Base-by-base conservation (phyloP, 2,113 vertebrate species). In the Colius striatus region DNA sequence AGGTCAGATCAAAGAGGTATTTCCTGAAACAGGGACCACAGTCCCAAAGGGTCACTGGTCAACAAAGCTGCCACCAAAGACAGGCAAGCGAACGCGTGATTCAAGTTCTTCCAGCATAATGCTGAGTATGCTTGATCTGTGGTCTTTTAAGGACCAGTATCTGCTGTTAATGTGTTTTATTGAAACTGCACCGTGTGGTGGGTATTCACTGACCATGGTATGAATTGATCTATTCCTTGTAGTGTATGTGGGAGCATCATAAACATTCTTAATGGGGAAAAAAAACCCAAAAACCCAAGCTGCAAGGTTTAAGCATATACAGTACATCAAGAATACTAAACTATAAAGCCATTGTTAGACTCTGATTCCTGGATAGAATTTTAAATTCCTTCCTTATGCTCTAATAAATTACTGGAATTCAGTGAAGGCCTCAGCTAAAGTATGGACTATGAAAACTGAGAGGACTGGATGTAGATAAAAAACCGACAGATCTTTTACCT, bases 21-120 rank as follows among this genome's bases (percentile, higher is more conserved):
- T 61, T 90, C 63, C 87, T 77, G 55, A 90, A 86, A 92, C 29
- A 60, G 22, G 25, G 36, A 92, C 77, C 19, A 62, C 54, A 94
- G 50, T 66, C 66, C 68, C 41, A 63, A 91, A 87, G 58, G 62
- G 81, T 87, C 80, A 84, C 47, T 74, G 68, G 60, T 53, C 73
- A 89, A 90, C 79, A 84, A 86, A 84, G 30, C 38, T 75, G 54
- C 51, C 75, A 57, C 20, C 71, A 63, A 50, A 80, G 62, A 70
- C 20, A 67, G 32, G 20, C 43, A 70, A 74, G 21, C 55, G 60
- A 89, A 85, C 23, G 45, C 21, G 22, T 5, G 26, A 94, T 61
- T 70, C 55, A 21, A 74, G 43, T 55, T 89, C 27, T 79, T 85
- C 25, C 27, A 72, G 74, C 19, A 32, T 23, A 89, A 70, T 27